Evolutionary conservation across 2,113 vertebrate genomes (phyloP), one percentile per base, ranked within the genome.

Genomic region (Axis porcinus): DNA sequence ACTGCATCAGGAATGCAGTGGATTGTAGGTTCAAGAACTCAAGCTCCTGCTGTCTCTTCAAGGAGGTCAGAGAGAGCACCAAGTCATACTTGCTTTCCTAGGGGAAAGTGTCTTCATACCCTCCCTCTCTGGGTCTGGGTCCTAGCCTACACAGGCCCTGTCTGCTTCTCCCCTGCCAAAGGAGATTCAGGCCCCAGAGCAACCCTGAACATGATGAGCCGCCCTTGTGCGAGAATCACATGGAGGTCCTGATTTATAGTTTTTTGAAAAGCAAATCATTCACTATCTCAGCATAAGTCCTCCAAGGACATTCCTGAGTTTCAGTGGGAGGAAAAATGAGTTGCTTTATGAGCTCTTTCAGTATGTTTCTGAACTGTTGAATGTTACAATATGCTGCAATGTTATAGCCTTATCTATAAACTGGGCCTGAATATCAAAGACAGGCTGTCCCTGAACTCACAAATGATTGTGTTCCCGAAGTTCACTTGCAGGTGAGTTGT

Each of bases 251-350:
- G 30, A 96, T 87, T 95, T 57, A 83, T 33, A 94, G 76, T 60
- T 97, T 97, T 96, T 93, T 92, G 89, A 95, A 97, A 96, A 89
- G 74, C 96, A 98, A 98, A 96, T 83, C 97, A 93, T 58, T 97
- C 70, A 33, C 70, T 97, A 96, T 88, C 95, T 97, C 15, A 45
- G 93, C 81, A 92, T 70, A 95, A 14, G 96, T 86, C 93, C 97
- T 98, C 96, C 93, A 70, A 95, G 93, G 87, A 81, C 95, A 96
- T 97, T 96, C 91, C 96, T 97, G 83, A 94, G 94, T 94, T 91
- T 47, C 96, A 74, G 86, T 57, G 43, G 97, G 97, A 98, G 96
- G 95, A 98, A 94, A 98, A 98, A 96, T 50, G 15, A 97, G 96
- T 94, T 60, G 36, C 97, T 98, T 98, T 94, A 83, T 86, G 19